Conservation (phyloP, 1,140 invertebrate species). For the Zaprionus ghesquierei region DNA sequence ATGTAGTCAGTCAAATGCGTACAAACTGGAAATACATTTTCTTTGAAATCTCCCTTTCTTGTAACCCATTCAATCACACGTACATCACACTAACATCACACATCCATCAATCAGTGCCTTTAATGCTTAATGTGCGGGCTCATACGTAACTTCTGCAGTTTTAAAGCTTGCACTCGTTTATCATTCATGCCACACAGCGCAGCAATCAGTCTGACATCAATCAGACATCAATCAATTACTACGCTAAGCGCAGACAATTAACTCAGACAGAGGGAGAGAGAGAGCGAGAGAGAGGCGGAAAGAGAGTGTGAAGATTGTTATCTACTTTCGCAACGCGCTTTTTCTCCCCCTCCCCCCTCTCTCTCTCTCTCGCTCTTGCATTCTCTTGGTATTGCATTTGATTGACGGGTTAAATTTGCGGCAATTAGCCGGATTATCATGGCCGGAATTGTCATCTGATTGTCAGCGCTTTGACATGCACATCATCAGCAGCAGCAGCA, state of each 20-base stretch:
- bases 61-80: not conserved
- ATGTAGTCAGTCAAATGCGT: not conserved
- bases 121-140: not conserved
- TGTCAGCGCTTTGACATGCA: conserved; percentile 68
- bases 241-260: not conserved
- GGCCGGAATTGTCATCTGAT: conserved; percentile 41
- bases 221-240: conserved; percentile 1
- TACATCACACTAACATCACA: not conserved
- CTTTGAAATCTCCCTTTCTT: not conserved
- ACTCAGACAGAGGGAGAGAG: not conserved
- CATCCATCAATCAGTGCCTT: not conserved
- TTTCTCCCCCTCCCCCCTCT: not conserved
- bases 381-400: not conserved
- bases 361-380: not conserved
- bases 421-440: conserved; percentile 38
- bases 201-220: not conserved
- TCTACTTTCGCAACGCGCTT: not conserved
- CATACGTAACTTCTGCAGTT: not conserved
- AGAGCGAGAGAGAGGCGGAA: not conserved
- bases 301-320: not conserved
- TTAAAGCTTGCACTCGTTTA: not conserved
- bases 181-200: not conserved
- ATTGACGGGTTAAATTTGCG: conserved; percentile 13
- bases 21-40: not conserved
- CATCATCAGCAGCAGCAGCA: conserved; percentile 20